phyloP scores from a whole-genome alignment of 2,888 invertebrate species.

The Rhimphoctona megacephalus region DNA sequence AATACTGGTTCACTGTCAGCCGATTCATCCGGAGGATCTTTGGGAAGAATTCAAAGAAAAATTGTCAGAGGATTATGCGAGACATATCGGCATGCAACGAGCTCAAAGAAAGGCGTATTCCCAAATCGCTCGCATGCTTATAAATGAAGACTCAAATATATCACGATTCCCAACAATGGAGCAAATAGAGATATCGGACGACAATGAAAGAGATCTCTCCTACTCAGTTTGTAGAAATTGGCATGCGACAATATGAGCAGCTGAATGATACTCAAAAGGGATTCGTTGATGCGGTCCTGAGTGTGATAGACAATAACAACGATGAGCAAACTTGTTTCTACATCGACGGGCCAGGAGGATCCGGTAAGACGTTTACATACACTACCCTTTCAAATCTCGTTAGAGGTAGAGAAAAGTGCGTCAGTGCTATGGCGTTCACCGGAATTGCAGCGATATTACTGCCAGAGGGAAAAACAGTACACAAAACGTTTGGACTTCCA shows the following conservation, averaged over 20 bases:
- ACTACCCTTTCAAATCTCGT: slow-evolving; percentile 48
- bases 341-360: slow-evolving; percentile 45
- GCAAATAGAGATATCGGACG: slow-evolving; percentile 36
- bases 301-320: slow-evolving; percentile 34
- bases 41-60: slow-evolving; percentile 71
- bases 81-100: slow-evolving; percentile 10
- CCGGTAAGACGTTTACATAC: slow-evolving; percentile 38
- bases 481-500: slow-evolving; percentile 62
- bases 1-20: slow-evolving; percentile 73
- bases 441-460: slow-evolving; percentile 35
- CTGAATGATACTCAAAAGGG: slow-evolving; percentile 69
- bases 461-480: slow-evolving; percentile 40
- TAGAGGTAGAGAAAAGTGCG: slow-evolving; percentile 33
- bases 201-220: slow-evolving; percentile 20
- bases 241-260: slow-evolving; percentile 35
- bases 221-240: slow-evolving; percentile 34
- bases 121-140: slow-evolving; percentile 52
- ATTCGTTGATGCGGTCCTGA: slow-evolving; percentile 76
- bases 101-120: slow-evolving; percentile 45
- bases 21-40: slow-evolving; percentile 69
- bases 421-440: slow-evolving; percentile 57
- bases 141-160: slow-evolving; percentile 48
- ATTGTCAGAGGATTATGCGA: slow-evolving; percentile 64
- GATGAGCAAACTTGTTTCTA: slow-evolving; percentile 45
- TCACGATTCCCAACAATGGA: slow-evolving; percentile 58